Evolutionary conservation across 2,797 vertebrate species (phyloP), one percentile per base, ranked within the genome.

Genomic region (Catostomus latipinnis): DNA sequence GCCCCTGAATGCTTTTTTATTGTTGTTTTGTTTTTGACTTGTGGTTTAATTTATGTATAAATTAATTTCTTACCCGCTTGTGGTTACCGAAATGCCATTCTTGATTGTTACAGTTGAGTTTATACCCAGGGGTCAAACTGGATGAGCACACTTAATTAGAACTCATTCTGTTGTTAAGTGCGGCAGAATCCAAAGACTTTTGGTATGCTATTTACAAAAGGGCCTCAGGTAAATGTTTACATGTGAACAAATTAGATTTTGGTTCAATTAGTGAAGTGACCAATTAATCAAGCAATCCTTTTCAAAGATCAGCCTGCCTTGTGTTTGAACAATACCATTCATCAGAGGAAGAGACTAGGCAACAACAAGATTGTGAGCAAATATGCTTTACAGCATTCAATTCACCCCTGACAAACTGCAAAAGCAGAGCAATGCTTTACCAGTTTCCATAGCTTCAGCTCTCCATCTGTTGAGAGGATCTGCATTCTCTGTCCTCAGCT

Each of bases 401-500:
- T 69, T 75, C 67, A 65, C 73, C 67, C 66, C 10, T 56, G 73
- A 82, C 69, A 66, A 81, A 84, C 74, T 63, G 57, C 66, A 67
- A 54, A 81, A 34, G n/a, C 67, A 62, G 61, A 58, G 63, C 61
- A 84, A 76, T 18, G 58, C 74, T 53, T 80, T 87, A 82, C 81
- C 84, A 81, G 75, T 81, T 85, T 85, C 76, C 76, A 84, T 87
- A 84, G 78, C 81, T 79, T 67, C 75, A 74, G 78, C 84, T 85
- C 75, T 79, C 82, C 78, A 81, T 87, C 82, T 87, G 84, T 74
- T 71, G 62, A 70, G 63, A 77, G 49, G 72, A 80, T 56, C 84
- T 82, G 86, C 87, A 84, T 82, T 86, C 72, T 70, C 87, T 83
- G 84, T 89, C 85, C 79, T 85, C 83, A 56, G 83, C 85, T 12